phyloP scores from a whole-genome alignment of 2,797 vertebrate genomes.

The Leuciscus waleckii region DNA sequence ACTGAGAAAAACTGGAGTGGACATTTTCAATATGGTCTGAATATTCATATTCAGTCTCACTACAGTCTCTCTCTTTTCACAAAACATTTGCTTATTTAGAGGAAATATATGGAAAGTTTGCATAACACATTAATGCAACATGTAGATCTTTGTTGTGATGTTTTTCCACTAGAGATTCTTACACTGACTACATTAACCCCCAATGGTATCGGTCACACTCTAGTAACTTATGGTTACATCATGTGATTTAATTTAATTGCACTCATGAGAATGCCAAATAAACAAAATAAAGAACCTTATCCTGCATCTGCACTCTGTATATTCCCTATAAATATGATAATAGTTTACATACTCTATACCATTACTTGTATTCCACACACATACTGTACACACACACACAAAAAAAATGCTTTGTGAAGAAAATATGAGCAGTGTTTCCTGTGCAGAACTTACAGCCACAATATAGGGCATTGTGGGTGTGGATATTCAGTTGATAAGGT shows the following conservation, averaged over 20 bases:
- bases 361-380: neutral
- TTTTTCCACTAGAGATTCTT: conserved; percentile 39
- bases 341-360: neutral
- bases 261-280: conserved; percentile 66
- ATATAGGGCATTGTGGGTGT: too few species aligned
- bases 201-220: conserved; percentile 62
- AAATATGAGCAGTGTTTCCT: neutral
- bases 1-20: conserved; percentile 29
- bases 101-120: neutral
- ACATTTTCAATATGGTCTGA: neutral
- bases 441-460: neutral
- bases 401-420: neutral
- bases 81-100: neutral
- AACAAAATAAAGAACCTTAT: conserved; percentile 65
- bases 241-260: conserved; percentile 75
- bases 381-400: neutral
- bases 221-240: conserved; percentile 63
- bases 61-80: neutral
- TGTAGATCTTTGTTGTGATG: neutral
- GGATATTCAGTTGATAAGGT: neutral
- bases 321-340: neutral
- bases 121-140: conserved; percentile 9
- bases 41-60: conserved; percentile 2
- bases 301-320: neutral
- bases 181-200: conserved; percentile 66